Base-by-base conservation (phyloP, 1,140 invertebrate species). In the Euura saliciscinereae region DNA sequence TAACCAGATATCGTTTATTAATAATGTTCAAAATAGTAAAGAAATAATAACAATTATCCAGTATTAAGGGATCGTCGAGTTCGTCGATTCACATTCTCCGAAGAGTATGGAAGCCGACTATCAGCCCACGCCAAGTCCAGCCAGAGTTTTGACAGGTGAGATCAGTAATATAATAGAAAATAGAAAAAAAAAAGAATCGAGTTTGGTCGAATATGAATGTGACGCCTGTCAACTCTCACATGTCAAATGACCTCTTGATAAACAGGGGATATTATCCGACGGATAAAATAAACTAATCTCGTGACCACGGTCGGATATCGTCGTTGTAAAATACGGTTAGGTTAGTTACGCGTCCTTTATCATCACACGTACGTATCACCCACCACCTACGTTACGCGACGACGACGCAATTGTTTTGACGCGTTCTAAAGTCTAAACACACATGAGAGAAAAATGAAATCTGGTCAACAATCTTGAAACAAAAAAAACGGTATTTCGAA, bases 111-210 rank as follows among this genome's bases (percentile, higher is more conserved):
- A 83, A 82, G 80, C 82, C 70, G 79, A 82, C 72, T 84, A 83
- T 76, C 82, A 83, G 81, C 75, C 83, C 76, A 83, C 82, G 78
- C 75, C 78, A 71, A 84, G 81, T 76, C 83, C 82, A 46, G 79
- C 81, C 69, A 80, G 81, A 78, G 78, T 77, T 77, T 81, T 84
- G 79, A 84, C 81, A 84, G 83, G 83, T 82, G 45, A 71, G 73
- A 83, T 28, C 28, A 28, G 28, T 28, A 28, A 28, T 28, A 1
- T 28, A 28, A 28, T 28, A 28, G 28, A 28, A 28, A 1, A 1
- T 1, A 28, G 28, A 1, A 28, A 28, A 67, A 71, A 72, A 51
- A 44, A 66, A 69, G 42, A 77, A 74, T 71, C 73, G 42, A 46
- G 43, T 70, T 69, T 43, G 10, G 51, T 74, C 72, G 75, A 72